Conservation (phyloP, 2,113 vertebrate species). For the Gulo gulo region DNA sequence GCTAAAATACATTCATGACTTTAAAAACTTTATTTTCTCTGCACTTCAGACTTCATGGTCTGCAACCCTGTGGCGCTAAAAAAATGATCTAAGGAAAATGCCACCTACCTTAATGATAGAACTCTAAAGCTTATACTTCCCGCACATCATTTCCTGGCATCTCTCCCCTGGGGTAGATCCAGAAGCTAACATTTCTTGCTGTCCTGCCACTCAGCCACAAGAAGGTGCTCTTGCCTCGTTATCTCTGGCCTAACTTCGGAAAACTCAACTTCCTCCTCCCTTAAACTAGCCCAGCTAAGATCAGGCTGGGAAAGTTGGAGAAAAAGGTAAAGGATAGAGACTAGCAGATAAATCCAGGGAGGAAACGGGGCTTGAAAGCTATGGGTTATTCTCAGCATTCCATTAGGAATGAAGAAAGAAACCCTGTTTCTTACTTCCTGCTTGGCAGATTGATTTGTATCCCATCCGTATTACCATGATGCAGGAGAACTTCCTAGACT, state of each 20-base stretch:
- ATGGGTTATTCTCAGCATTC: background rate
- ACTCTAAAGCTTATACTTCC: background rate
- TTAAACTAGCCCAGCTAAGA: background rate
- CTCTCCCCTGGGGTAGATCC: background rate
- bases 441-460: background rate
- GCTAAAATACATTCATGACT: background rate
- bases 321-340: background rate
- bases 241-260: too few relatives aligned
- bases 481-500: background rate
- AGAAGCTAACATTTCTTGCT: background rate
- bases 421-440: background rate
- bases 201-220: background rate
- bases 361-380: background rate
- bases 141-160: background rate
- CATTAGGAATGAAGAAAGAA: background rate
- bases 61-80: background rate
- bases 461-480: background rate
- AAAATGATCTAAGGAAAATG: background rate
- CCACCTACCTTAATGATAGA: background rate
- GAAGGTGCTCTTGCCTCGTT: constrained; percentile 23
- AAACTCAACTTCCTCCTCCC: background rate
- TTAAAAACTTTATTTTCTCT: background rate
- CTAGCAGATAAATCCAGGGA: background rate
- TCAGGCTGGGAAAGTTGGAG: background rate
- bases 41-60: background rate